A percentile compares a stretch with the other conserved stretches of the same genome.
Evolutionary conservation across 2,113 vertebrate species (phyloP).

Genomic region (Dicentrarchus labrax): DNA sequence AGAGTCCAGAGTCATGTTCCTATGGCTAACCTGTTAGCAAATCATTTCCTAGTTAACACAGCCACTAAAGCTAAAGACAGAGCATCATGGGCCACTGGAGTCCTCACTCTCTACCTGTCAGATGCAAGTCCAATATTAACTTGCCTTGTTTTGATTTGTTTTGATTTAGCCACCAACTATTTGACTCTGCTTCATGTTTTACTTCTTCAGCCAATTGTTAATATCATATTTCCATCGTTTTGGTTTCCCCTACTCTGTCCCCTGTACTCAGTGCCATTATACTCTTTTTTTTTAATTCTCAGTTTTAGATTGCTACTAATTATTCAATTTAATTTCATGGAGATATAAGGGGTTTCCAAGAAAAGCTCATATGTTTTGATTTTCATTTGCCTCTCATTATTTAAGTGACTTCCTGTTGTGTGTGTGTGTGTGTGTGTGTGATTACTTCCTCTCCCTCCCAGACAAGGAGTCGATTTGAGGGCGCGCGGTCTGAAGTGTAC

Average conservation of each 20-base stretch:
- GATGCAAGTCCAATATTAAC: not conserved
- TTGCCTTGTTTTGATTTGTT: not conserved
- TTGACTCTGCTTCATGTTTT: not conserved
- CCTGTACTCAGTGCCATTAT: not conserved
- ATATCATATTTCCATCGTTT: not conserved
- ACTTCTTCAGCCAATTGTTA: not conserved
- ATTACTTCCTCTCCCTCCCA: slow-evolving; percentile 69
- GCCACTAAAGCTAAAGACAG: not conserved
- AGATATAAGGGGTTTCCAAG: not conserved
- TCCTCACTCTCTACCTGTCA: not conserved
- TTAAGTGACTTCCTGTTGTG: slow-evolving; percentile 30
- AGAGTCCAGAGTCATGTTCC: not conserved
- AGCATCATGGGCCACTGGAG: not conserved
- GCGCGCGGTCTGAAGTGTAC: slow-evolving; percentile 92
- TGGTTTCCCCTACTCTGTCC: not conserved
- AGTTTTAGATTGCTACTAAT: not conserved
- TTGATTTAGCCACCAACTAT: too few species aligned
- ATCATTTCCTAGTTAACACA: not conserved
- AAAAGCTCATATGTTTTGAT: slow-evolving; percentile 1
- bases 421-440: not conserved
- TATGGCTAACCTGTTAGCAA: not conserved
- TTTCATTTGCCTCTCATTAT: slow-evolving; percentile 8
- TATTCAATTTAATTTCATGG: not conserved
- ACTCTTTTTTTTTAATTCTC: slow-evolving; percentile 8
- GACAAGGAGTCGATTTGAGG: slow-evolving; percentile 97